Conservation (phyloP, 2,888 invertebrate genomes). For the Microplitis manilae region DNA sequence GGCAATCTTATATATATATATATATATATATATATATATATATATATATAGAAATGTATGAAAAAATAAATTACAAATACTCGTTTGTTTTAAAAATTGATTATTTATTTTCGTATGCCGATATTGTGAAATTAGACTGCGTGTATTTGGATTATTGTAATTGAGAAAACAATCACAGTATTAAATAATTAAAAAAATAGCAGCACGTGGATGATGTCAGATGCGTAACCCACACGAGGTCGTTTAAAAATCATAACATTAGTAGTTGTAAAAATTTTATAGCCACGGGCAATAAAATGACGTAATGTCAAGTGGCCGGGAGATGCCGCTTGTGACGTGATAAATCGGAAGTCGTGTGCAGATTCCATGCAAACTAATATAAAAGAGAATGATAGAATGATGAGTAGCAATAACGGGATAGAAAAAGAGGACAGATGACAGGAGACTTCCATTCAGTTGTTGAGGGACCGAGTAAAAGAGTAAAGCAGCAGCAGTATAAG, state of each 20-base stretch:
- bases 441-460: constrained; percentile 10
- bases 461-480: constrained; percentile 36
- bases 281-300: constrained; percentile 71
- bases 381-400: constrained; percentile 47
- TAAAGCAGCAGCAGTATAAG: constrained; percentile 42
- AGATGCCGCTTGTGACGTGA: constrained; percentile 61
- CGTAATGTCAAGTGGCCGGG: constrained; percentile 66
- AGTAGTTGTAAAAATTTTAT: constrained; percentile 69
- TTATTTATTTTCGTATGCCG: neutral
- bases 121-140: too few species aligned
- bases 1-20: neutral
- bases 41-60: too few species aligned
- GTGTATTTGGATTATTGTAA: neutral
- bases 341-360: constrained; percentile 64
- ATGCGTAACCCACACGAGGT: constrained; percentile 42
- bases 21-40: too few species aligned
- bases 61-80: neutral
- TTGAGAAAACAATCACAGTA: neutral
- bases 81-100: neutral
- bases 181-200: constrained; percentile 5
- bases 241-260: constrained; percentile 55
- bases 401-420: constrained; percentile 52
- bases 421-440: constrained; percentile 42
- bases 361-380: constrained; percentile 60
- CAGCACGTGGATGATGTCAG: constrained; percentile 40